phyloP scores from a whole-genome alignment of 2,888 invertebrate genomes.

The Beris chalybata region DNA sequence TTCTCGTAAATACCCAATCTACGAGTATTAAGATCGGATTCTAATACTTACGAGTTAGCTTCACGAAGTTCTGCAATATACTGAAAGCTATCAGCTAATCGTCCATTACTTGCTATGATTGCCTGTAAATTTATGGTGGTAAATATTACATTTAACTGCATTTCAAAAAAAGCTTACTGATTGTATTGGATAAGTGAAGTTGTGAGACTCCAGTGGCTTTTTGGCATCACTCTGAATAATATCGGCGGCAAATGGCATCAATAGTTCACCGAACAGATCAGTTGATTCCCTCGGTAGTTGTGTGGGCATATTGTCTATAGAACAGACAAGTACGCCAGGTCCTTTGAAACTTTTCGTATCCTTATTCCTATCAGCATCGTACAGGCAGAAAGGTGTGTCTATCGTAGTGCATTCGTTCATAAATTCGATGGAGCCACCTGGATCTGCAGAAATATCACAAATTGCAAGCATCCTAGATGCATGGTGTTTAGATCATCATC shows the following conservation, averaged over 20 bases:
- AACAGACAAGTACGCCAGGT: slow-evolving; percentile 97
- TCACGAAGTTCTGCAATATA: slow-evolving; percentile 88
- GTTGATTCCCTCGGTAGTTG: slow-evolving; percentile 97
- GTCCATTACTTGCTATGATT: slow-evolving; percentile 94
- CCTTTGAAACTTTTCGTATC: slow-evolving; percentile 96
- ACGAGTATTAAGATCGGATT: too few species aligned
- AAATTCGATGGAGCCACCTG: slow-evolving; percentile 97
- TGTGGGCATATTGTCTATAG: slow-evolving; percentile 99
- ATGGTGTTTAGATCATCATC: too few species aligned
- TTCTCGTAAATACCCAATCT: too few species aligned
- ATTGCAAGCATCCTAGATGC: slow-evolving; percentile 79
- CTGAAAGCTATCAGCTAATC: slow-evolving; percentile 87
- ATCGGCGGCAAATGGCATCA: slow-evolving; percentile 85
- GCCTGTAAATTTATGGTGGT: slow-evolving; percentile 64
- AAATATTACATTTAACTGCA: background rate
- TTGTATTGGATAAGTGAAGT: slow-evolving; percentile 59
- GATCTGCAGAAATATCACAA: slow-evolving; percentile 99
- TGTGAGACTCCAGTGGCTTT: slow-evolving; percentile 74
- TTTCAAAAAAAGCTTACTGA: slow-evolving; percentile 44
- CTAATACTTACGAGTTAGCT: slow-evolving; percentile 25
- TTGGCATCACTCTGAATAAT: slow-evolving; percentile 85
- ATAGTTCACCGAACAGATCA: slow-evolving; percentile 93
- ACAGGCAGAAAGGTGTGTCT: slow-evolving; percentile 98
- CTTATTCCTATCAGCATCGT: slow-evolving; percentile 97
- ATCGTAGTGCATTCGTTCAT: slow-evolving; percentile 99